Evolutionary conservation across 2,113 vertebrate species (phyloP), one percentile per base, ranked within the genome.

Genomic region (Leptodactylus fuscus): DNA sequence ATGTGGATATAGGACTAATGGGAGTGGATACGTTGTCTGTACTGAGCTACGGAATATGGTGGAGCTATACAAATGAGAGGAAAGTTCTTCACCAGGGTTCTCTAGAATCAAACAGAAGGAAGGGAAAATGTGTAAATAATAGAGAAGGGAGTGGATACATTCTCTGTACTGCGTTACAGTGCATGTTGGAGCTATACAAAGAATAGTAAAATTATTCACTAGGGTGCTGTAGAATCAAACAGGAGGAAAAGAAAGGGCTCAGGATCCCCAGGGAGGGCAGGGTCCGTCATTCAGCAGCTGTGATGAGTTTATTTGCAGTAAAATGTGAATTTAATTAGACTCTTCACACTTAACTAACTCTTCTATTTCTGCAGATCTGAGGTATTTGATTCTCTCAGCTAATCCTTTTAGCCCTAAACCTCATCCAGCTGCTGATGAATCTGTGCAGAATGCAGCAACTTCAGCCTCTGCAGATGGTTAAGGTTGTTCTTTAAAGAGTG

Each of bases 281-380:
- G 27, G 70, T 51, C 69, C 74, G 86, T 86, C 87, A 88, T 90
- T 90, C 84, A 87, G 91, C 91, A 94, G 92, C 92, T 94, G 95
- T 92, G 92, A 94, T 93, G 91, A 94, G 93, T 94, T 96, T 94
- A 94, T 95, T 94, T 93, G 89, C 89, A 92, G 92, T 91, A 92
- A 88, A 94, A 95, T 94, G 94, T 93, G 93, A 95, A 95, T 95
- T 96, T 95, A 95, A 96, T 96, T 92, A 95, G 93, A 92, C 93
- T 95, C 94, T 95, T 96, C 94, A 96, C 93, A 95, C 93, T 95
- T 95, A 95, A 95, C 93, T 95, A 95, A 94, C 93, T 93, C 94
- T 91, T 87, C 18, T 82, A 92, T 95, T 88, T 91, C 88, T 92
- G 90, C 89, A 89, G 76, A 89, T 91, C 87, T 89, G 88, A 90